Evolutionary conservation across 2,113 vertebrate genomes (phyloP).

Genomic region (Manacus vitellinus): DNA sequence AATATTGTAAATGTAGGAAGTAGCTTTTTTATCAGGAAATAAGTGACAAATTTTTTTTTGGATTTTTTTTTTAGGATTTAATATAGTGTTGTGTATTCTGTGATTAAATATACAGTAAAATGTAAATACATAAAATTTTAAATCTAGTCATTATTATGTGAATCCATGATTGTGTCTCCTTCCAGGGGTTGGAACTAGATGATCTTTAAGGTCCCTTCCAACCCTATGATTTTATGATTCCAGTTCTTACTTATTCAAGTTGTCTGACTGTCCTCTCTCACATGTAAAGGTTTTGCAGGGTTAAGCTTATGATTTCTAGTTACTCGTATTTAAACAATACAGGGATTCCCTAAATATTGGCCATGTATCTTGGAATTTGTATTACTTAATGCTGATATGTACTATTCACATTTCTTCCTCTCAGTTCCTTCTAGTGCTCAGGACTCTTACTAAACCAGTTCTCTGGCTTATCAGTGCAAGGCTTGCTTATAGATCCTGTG

Average conservation of each 20-base stretch:
- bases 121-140: background rate
- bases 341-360: conserved; percentile 2
- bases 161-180: background rate
- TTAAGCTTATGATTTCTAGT: conserved; percentile 25
- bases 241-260: background rate
- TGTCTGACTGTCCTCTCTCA: background rate
- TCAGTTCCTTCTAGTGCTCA: conserved; percentile 57
- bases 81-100: background rate
- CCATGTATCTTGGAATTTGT: background rate
- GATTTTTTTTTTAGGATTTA: background rate
- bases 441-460: conserved; percentile 62
- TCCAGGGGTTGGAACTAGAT: background rate
- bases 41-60: background rate
- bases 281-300: background rate
- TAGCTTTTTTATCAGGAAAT: background rate
- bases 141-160: background rate
- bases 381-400: background rate
- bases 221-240: background rate
- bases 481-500: conserved; percentile 63
- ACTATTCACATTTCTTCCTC: conserved; percentile 37
- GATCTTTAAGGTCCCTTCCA: background rate
- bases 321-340: background rate
- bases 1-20: background rate
- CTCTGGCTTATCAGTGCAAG: conserved; percentile 56
- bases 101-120: background rate